Percentiles rank a stretch among this genome's conserved stretches.
Conservation (phyloP, 1,140 invertebrate species). For the Callitettix versicolor region DNA sequence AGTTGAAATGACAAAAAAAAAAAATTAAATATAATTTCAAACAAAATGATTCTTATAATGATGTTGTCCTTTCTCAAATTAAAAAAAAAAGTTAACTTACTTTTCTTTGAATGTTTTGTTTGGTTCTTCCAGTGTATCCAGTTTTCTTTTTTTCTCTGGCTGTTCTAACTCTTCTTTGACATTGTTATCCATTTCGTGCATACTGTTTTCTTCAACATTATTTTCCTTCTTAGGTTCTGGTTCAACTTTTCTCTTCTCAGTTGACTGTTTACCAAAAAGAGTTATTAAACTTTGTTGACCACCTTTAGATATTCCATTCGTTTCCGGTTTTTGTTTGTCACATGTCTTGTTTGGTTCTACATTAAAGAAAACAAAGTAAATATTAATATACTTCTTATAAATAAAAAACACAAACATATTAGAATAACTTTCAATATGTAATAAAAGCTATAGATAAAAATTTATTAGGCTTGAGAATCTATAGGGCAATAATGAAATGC, state of each 20-base stretch:
- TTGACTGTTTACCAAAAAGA: background rate
- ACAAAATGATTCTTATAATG: too few species aligned
- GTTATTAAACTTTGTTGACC: background rate
- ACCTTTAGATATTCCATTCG: background rate
- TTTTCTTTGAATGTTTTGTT: background rate
- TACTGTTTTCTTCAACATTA: background rate
- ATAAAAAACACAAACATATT: background rate
- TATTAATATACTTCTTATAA: background rate
- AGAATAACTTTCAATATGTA: background rate
- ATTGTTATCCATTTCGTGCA: slow-evolving; percentile 4
- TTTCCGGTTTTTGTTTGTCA: background rate
- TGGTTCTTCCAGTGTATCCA: background rate
- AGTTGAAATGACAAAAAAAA: too few species aligned
- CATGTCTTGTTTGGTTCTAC: background rate
- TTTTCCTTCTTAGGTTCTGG: background rate
- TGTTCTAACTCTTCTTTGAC: background rate
- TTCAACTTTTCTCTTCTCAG: slow-evolving; percentile 1
- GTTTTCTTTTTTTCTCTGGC: background rate
- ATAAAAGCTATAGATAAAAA: background rate
- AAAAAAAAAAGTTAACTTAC: background rate
- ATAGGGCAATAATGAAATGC: too few species aligned
- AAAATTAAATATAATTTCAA: too few species aligned
- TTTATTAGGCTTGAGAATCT: too few species aligned
- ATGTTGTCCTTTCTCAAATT: too few species aligned
- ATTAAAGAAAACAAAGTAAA: background rate